These are phyloP conservation scores for Lacerta viridis DNA, from an alignment of 2,797 vertebrate species.

Conservation along the genomic window DNA sequence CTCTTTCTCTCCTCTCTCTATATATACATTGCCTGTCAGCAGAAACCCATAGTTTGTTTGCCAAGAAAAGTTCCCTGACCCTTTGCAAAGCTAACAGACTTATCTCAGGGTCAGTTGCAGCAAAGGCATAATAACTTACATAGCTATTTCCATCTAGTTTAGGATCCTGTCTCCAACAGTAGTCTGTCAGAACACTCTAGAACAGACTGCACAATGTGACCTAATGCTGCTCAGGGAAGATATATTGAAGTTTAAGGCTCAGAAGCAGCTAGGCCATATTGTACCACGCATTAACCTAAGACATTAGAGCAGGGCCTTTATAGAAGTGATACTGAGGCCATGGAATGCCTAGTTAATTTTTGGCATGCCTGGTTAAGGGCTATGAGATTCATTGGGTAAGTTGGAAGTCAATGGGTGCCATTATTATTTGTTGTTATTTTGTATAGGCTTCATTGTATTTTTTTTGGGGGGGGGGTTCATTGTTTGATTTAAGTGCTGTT, in stretches of 20 bases:
- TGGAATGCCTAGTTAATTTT: not conserved
- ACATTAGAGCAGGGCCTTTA: not conserved
- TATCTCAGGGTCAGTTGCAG: slow-evolving; percentile 65
- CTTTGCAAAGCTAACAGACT: slow-evolving; percentile 69
- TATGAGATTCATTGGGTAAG: not conserved
- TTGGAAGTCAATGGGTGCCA: not conserved
- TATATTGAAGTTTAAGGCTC: not conserved
- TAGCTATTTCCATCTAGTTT: not conserved
- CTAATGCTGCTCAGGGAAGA: not conserved
- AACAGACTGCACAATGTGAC: not conserved
- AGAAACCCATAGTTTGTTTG: slow-evolving; percentile 62
- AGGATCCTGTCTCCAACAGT: not conserved
- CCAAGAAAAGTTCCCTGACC: slow-evolving; percentile 66
- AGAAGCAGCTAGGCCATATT: not conserved
- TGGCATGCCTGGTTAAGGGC: not conserved
- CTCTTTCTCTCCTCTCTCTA: slow-evolving; percentile 56
- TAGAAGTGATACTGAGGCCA: too few species aligned
- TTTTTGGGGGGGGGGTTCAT: not conserved
- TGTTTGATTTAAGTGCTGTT: not conserved
- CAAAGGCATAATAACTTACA: slow-evolving; percentile 55
- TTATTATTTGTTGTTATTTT: not conserved
- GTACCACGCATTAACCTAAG: not conserved
- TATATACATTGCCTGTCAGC: slow-evolving; percentile 64
- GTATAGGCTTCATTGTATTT: not conserved
- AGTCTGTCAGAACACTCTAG: not conserved